Percentiles rank a stretch among this genome's conserved stretches.
Evolutionary conservation across 2,113 vertebrate species (phyloP).

Genomic region (human): DNA sequence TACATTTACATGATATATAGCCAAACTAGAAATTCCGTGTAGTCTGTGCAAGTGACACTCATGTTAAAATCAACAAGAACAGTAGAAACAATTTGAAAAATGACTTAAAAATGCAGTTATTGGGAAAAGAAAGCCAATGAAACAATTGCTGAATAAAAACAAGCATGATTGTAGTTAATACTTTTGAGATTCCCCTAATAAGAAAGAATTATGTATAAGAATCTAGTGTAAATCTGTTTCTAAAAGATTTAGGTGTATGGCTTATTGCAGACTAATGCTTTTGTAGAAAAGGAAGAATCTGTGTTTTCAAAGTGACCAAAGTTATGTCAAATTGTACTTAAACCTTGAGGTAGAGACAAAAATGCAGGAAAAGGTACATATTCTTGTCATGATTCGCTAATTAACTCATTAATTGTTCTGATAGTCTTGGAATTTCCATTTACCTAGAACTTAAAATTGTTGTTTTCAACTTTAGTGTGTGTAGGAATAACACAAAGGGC

Average conservation of each 20-base stretch:
- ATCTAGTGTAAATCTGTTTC: constrained; percentile 12
- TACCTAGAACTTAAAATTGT: neutral
- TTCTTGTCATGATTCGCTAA: neutral
- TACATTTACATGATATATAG: neutral
- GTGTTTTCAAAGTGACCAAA: neutral
- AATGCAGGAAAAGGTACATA: neutral
- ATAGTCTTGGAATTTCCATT: neutral
- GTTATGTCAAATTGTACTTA: neutral
- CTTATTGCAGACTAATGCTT: neutral
- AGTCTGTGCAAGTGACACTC: neutral
- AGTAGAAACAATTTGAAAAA: constrained; percentile 29
- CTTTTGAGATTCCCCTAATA: neutral
- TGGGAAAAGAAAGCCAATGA: constrained; percentile 43
- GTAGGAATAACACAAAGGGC: neutral
- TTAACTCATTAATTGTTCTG: neutral
- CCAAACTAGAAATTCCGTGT: neutral
- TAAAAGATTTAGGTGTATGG: neutral
- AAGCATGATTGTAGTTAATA: constrained; percentile 6
- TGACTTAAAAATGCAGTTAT: constrained; percentile 27
- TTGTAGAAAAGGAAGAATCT: neutral
- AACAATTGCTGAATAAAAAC: neutral
- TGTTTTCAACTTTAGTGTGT: neutral
- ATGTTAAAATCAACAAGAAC: constrained; percentile 9
- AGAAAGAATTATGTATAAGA: constrained; percentile 38
- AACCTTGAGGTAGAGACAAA: neutral